Evolutionary conservation across 2,797 vertebrate genomes (phyloP), one percentile per base, ranked within the genome.

Genomic region (Tragelaphus eurycerus): DNA sequence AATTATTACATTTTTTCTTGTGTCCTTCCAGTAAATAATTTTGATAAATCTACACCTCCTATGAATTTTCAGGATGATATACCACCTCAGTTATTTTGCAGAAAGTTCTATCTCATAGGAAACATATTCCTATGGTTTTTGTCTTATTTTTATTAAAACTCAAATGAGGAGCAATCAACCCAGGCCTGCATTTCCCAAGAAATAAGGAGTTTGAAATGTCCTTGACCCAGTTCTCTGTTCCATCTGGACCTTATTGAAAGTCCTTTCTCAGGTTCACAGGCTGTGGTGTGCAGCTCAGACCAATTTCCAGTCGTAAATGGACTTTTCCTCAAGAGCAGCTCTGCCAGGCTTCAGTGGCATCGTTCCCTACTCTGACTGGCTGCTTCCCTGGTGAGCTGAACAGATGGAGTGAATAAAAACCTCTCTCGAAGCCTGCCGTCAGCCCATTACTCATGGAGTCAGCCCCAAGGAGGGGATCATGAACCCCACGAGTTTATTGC

Each of bases 131-230:
- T 55, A 43, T 14, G 12, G 6, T 23, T 52, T 90, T 82, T 64
- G 43, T 60, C 25, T 52, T 55, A n/a, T 88, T 94, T 91, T 91
- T 92, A 89, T 92, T 92, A 86, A 89, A 86, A 89, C 60, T 82
- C 81, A 86, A 14, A 81, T 52, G 74, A 94, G 21, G 21, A 54
- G 27, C 31, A 38, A 86, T 57, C 48, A 91, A 64, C 86, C 60
- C 85, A 92, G 54, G n/a, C 31, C 7, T 12, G 46, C 34, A 81
- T 19, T 89, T 82, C 31, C 71, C 81, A 92, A 86, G 81, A 55
- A 38, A 89, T 27, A 50, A 83, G 46, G 55, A 52, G 14, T 76
- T 21, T 46, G 4, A 64, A 81, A 43, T 16, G 54, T 54, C 60
- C n/a, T 86, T 57, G 62, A 86, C 6, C 50, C n/a, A 82, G 15